A percentile compares a stretch with the other conserved stretches of the same genome.
Conservation (phyloP, 2,113 vertebrate species). For the Aphyosemion australe region DNA sequence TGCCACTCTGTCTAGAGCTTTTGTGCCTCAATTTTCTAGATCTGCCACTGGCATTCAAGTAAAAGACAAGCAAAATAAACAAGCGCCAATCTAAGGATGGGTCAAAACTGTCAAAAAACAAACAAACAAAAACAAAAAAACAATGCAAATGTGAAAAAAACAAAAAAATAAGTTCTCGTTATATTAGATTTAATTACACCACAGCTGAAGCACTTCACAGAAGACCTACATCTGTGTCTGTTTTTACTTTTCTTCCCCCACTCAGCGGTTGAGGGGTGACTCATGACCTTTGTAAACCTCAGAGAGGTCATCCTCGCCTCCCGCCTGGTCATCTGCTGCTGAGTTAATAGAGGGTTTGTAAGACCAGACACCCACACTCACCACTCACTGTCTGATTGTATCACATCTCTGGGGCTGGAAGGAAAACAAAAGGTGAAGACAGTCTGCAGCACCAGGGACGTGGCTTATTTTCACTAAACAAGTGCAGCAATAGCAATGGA, state of each 20-base stretch:
- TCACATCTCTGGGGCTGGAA: slow-evolving; percentile 39
- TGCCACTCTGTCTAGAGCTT: too few species aligned
- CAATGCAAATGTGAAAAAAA: too few species aligned
- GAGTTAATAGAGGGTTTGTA: slow-evolving; percentile 56
- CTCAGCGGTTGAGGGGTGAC: background rate
- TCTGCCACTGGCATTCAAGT: too few species aligned
- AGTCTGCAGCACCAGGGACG: slow-evolving; percentile 18
- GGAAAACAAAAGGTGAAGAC: slow-evolving; percentile 60
- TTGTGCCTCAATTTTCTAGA: too few species aligned
- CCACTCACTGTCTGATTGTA: slow-evolving; percentile 57
- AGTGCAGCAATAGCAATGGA: slow-evolving; percentile 16
- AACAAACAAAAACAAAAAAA: too few species aligned
- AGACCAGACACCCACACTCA: slow-evolving; percentile 43
- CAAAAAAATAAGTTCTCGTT: too few species aligned
- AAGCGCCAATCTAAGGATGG: too few species aligned
- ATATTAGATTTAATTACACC: slow-evolving; percentile 1
- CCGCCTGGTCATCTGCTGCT: slow-evolving; percentile 45
- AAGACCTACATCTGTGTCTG: slow-evolving; percentile 12
- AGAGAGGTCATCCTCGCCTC: slow-evolving; percentile 42
- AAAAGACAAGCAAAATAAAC: too few species aligned
- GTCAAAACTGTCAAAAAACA: too few species aligned
- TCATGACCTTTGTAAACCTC: slow-evolving; percentile 38
- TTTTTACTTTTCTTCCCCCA: background rate
- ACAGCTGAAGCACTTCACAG: background rate
- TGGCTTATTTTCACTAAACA: slow-evolving; percentile 49